Conservation (phyloP, 2,797 vertebrate species). For the Gephyroberyx darwinii region DNA sequence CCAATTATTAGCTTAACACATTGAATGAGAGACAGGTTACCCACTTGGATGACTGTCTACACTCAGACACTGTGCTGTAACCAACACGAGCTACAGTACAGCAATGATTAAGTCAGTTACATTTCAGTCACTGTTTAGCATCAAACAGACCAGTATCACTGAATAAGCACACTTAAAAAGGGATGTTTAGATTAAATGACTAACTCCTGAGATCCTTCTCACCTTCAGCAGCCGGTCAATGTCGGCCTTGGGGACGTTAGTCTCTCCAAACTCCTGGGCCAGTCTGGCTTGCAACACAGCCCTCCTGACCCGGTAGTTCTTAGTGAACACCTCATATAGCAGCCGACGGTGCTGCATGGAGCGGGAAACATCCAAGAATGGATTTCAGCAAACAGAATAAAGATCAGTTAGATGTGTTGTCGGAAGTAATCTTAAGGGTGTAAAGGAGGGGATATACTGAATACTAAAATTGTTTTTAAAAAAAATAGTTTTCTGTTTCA, state of each 20-base stretch:
- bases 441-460: neutral
- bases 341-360: constrained; percentile 88
- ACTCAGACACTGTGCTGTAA: too few relatives aligned
- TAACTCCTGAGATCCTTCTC: constrained; percentile 23
- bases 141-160: too few relatives aligned
- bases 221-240: constrained; percentile 95
- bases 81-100: too few relatives aligned
- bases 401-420: neutral
- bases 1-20: too few relatives aligned
- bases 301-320: constrained; percentile 91
- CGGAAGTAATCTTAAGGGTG: neutral
- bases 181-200: too few relatives aligned
- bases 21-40: too few relatives aligned
- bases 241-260: constrained; percentile 86
- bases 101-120: too few relatives aligned
- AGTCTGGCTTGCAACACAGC: constrained; percentile 86
- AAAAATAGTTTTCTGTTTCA: neutral
- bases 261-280: constrained; percentile 89
- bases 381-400: neutral
- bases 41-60: too few relatives aligned
- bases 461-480: neutral
- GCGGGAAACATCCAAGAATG: neutral
- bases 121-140: too few relatives aligned
- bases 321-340: constrained; percentile 93
- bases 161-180: too few relatives aligned